Percentiles rank a stretch among this genome's conserved stretches.
These are phyloP conservation scores for Drosophila teissieri DNA, from an alignment of 1,140 invertebrate genomes.

Conservation along the genomic window DNA sequence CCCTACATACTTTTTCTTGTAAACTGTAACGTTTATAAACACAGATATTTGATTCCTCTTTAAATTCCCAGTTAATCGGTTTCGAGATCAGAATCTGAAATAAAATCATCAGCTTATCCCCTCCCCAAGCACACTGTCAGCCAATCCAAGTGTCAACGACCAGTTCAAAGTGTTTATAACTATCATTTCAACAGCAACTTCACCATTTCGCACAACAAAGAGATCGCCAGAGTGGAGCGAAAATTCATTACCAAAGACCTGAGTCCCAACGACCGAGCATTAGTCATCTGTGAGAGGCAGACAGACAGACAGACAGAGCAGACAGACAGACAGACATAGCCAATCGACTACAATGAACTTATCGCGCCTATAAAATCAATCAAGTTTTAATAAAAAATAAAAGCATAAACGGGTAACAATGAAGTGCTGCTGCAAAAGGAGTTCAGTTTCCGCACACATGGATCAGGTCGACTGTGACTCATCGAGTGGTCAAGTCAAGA, in stretches of 20 bases:
- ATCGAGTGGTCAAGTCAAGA: constrained; percentile 55
- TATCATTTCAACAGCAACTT: constrained; percentile 44
- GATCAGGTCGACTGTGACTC: constrained; percentile 60
- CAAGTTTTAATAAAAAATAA: constrained; percentile 57
- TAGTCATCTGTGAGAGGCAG: constrained; percentile 64
- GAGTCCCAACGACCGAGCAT: constrained; percentile 33
- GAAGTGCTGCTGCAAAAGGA: constrained; percentile 66
- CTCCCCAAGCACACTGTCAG: not conserved
- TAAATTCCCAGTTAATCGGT: not conserved
- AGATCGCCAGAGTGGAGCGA: constrained; percentile 38
- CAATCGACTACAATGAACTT: constrained; percentile 69
- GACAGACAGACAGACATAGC: constrained; percentile 43
- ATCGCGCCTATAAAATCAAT: constrained; percentile 81
- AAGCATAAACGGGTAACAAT: constrained; percentile 31
- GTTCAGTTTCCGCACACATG: constrained; percentile 72
- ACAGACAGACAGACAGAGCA: constrained; percentile 48
- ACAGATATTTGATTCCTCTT: too few relatives aligned
- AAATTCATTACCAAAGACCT: constrained; percentile 40
- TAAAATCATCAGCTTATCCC: not conserved
- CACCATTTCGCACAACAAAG: constrained; percentile 58
- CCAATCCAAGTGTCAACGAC: constrained; percentile 61
- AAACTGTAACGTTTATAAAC: too few relatives aligned
- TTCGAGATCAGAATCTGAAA: not conserved
- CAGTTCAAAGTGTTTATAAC: constrained; percentile 68
- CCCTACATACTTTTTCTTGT: too few relatives aligned